These are phyloP conservation scores for Stichodactyla mertensii DNA, from an alignment of 64 coral and sea anemone genomes.

Conservation along the genomic window DNA sequence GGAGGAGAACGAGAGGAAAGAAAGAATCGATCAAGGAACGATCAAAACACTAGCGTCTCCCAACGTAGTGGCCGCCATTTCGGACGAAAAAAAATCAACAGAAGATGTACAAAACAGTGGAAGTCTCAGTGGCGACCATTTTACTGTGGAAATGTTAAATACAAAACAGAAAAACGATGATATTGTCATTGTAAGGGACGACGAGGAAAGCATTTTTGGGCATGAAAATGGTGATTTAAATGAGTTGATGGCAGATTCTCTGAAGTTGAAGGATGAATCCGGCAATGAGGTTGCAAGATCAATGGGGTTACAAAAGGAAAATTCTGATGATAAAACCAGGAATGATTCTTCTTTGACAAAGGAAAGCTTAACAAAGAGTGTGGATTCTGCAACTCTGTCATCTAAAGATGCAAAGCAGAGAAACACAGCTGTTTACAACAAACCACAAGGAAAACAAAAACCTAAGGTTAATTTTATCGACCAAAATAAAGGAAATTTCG, in stretches of 20 bases:
- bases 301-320: not conserved
- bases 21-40: conserved; percentile 22
- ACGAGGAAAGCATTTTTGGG: not conserved
- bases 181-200: not conserved
- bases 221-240: not conserved
- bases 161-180: not conserved
- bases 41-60: conserved; percentile 77
- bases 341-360: conserved; percentile 4
- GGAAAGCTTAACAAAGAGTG: not conserved
- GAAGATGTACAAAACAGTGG: conserved; percentile 6
- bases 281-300: not conserved
- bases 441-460: not conserved
- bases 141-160: not conserved
- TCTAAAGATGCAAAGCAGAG: not conserved
- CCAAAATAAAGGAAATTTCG: not conserved
- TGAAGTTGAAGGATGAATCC: not conserved
- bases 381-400: not conserved
- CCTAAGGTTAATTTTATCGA: conserved; percentile 24
- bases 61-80: conserved; percentile 77
- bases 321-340: not conserved
- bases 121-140: not conserved
- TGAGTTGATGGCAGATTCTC: not conserved
- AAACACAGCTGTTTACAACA: conserved; percentile 3
- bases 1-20: conserved; percentile 26
- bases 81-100: conserved; percentile 34